These are phyloP conservation scores for Oplegnathus fasciatus DNA, from an alignment of 2,113 vertebrate species.

Conservation along the genomic window DNA sequence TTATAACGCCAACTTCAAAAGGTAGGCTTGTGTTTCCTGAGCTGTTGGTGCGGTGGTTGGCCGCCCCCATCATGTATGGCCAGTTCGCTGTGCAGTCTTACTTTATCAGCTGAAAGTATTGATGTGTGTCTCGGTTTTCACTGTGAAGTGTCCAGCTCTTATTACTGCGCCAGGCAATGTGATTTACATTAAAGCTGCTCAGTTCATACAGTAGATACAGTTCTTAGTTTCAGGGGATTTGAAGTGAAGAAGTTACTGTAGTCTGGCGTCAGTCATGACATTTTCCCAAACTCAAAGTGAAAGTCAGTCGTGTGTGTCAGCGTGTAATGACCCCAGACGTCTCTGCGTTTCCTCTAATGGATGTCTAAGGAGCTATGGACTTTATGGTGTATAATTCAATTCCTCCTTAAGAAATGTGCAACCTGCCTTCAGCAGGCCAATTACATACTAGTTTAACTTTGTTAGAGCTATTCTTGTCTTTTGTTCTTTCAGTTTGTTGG, in stretches of 20 bases:
- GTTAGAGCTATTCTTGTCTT: not conserved
- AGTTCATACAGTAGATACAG: not conserved
- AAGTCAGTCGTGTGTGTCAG: conserved; percentile 23
- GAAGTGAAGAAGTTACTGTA: conserved; percentile 8
- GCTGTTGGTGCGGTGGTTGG: not conserved
- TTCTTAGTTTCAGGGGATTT: conserved; percentile 11
- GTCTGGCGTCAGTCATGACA: conserved; percentile 25
- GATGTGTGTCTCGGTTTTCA: conserved; percentile 46
- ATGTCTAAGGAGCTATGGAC: not conserved
- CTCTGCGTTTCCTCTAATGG: conserved; percentile 2
- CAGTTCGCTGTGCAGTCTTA: not conserved
- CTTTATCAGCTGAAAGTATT: conserved; percentile 35
- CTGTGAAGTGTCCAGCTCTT: conserved; percentile 23
- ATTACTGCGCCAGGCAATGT: conserved; percentile 28
- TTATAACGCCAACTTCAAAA: conserved; percentile 47
- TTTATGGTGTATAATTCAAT: not conserved
- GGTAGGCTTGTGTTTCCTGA: conserved; percentile 55
- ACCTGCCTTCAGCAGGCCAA: not conserved
- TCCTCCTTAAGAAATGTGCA: not conserved
- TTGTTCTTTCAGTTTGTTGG: not conserved
- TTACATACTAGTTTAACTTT: not conserved
- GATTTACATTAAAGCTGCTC: not conserved
- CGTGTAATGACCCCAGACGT: not conserved
- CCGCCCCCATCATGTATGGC: not conserved
- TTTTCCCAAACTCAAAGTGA: conserved; percentile 50